Evolutionary conservation across 2,888 invertebrate genomes (phyloP).

Genomic region (Orchesella flavescens): DNA sequence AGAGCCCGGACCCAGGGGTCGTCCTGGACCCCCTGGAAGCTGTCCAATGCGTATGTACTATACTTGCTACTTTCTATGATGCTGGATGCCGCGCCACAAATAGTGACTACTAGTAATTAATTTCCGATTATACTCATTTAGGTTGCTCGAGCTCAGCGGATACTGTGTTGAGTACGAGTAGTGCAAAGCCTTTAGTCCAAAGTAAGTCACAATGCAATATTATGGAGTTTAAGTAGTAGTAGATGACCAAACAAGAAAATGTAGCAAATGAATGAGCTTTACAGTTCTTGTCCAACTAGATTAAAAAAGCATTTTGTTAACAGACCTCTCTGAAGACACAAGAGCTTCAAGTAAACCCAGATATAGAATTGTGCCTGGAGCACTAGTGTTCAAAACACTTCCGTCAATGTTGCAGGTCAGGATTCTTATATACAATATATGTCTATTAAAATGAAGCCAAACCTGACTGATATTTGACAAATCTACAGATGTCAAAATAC

Average conservation of each 20-base stretch:
- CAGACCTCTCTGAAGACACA: not conserved
- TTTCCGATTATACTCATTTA: not conserved
- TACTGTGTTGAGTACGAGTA: no score
- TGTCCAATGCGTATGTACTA: constrained; percentile 10
- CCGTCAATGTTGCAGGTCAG: constrained; percentile 39
- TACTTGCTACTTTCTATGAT: no score
- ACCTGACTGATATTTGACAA: no score
- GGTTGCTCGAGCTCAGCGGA: not conserved
- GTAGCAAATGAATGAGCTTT: no score
- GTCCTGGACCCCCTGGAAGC: constrained; percentile 29
- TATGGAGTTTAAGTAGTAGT: no score
- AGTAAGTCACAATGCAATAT: no score
- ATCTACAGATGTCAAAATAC: constrained; percentile 37
- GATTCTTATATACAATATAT: not conserved
- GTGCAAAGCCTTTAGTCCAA: no score
- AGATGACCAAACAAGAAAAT: no score
- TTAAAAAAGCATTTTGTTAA: not conserved
- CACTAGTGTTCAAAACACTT: constrained; percentile 50
- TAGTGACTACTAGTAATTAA: no score
- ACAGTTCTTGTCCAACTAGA: no score
- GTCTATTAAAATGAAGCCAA: no score
- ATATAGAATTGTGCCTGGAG: constrained; percentile 59
- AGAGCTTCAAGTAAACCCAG: not conserved
- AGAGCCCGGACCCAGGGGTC: constrained; percentile 36
- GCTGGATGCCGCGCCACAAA: no score